Evolutionary conservation across 2,888 invertebrate species (phyloP), one percentile per base, ranked within the genome.

Genomic region (Palloptera scutellata): DNA sequence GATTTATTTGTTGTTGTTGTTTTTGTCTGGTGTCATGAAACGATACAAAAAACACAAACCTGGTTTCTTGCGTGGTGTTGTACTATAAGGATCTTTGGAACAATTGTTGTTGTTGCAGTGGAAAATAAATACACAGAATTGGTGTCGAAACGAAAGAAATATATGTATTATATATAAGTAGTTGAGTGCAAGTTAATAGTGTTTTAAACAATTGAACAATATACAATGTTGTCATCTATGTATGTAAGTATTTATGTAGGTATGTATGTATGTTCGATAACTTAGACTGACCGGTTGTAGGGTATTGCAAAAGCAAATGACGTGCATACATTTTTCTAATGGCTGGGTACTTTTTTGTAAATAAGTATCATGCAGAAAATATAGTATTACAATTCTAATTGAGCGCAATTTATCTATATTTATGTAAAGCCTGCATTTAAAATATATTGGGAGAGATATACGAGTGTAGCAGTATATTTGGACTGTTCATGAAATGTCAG

Each of bases 81-180:
- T 82, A 79, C 81, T 82, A 79, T 81, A 81, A 73, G 81, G 81
- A 79, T 81, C 81, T 81, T 81, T 81, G 76, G 75, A 76, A 75
- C 72, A 79, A 76, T 68, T 72, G 71, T 70, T 70, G 64, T 66
- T 66, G 65, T 62, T 72, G 66, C 19, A 67, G 63, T 67, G 43
- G 13, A 48, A 30, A 30, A 30, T 4, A 30, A 30, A 30, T 30
- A 30, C 30, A 30, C 30, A 30, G 30, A 48, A 30, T 64, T 59
- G 58, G 68, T 70, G 61, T 67, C 64, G 67, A 64, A 59, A 57
- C 58, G 58, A 64, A 66, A 48, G 30, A 54, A 64, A 64, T 66
- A 30, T 30, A 30, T 30, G 6, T 30, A 30, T 30, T 30, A 30
- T 30, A 6, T 30, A 30, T 30, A 30, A 4, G 6, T 30, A 30